Evolutionary conservation across 37 sponge, comb jelly and placozoan genomes (phyloP).

Genomic region (Aphrocallistes beatrix): DNA sequence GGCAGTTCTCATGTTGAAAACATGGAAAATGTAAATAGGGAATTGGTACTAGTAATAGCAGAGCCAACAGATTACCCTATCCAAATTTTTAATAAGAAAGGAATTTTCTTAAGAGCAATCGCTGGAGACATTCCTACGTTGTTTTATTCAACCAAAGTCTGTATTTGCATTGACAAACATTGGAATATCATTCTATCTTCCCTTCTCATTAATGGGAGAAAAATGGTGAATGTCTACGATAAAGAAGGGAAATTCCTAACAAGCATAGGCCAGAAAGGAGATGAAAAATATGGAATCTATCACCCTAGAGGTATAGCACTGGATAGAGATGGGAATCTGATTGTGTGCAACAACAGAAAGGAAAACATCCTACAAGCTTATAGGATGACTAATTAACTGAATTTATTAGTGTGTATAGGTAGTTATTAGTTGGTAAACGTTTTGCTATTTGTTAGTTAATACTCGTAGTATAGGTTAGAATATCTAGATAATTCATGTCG

Average conservation of each 20-base stretch:
- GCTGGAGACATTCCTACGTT: too few species aligned
- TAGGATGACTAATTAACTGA: too few species aligned
- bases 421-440: too few species aligned
- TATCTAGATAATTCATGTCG: background rate
- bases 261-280: background rate
- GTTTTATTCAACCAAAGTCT: background rate
- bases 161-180: background rate
- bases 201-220: background rate
- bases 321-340: background rate
- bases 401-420: too few species aligned
- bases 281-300: background rate
- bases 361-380: background rate
- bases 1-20: background rate
- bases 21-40: background rate
- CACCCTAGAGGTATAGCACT: background rate
- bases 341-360: background rate
- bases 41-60: background rate
- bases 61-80: background rate
- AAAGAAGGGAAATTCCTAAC: background rate
- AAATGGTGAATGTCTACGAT: background rate
- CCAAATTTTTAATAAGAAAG: background rate
- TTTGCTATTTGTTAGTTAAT: too few species aligned
- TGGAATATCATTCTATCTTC: constrained; percentile 10
- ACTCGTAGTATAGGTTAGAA: too few species aligned
- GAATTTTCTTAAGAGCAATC: background rate